Evolutionary conservation across 2,888 invertebrate genomes (phyloP).

Genomic region (Hyles lineata): DNA sequence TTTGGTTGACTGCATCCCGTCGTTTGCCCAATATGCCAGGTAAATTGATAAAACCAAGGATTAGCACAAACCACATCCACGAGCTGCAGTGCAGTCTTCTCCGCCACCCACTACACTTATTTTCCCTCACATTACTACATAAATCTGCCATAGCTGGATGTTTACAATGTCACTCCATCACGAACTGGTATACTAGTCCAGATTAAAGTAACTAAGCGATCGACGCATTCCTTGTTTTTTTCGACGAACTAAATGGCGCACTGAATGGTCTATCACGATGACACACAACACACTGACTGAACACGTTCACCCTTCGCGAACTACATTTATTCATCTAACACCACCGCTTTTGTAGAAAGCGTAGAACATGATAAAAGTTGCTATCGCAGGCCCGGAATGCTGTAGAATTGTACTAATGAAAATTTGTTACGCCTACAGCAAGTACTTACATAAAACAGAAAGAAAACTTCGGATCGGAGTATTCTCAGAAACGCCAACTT

Average conservation of each 20-base stretch:
- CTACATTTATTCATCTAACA: slow-evolving; percentile 59
- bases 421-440: slow-evolving; percentile 59
- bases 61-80: slow-evolving; percentile 71
- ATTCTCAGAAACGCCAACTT: slow-evolving; percentile 77
- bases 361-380: slow-evolving; percentile 46
- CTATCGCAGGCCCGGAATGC: slow-evolving; percentile 47
- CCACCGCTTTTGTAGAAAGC: slow-evolving; percentile 46
- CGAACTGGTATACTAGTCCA: slow-evolving; percentile 60
- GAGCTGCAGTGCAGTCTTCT: slow-evolving; percentile 63
- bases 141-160: slow-evolving; percentile 66
- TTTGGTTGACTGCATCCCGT: slow-evolving; percentile 58
- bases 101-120: slow-evolving; percentile 63
- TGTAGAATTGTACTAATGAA: slow-evolving; percentile 54
- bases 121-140: slow-evolving; percentile 59
- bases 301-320: slow-evolving; percentile 51
- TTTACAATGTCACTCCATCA: slow-evolving; percentile 67
- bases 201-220: slow-evolving; percentile 58
- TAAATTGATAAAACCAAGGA: slow-evolving; percentile 68
- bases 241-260: slow-evolving; percentile 75
- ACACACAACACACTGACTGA: slow-evolving; percentile 76
- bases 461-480: slow-evolving; percentile 66
- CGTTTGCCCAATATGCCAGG: slow-evolving; percentile 70
- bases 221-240: slow-evolving; percentile 73
- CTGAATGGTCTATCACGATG: slow-evolving; percentile 72
- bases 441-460: slow-evolving; percentile 77